phyloP scores from a whole-genome alignment of 2,113 vertebrate species.

The Enhydra lutris region DNA sequence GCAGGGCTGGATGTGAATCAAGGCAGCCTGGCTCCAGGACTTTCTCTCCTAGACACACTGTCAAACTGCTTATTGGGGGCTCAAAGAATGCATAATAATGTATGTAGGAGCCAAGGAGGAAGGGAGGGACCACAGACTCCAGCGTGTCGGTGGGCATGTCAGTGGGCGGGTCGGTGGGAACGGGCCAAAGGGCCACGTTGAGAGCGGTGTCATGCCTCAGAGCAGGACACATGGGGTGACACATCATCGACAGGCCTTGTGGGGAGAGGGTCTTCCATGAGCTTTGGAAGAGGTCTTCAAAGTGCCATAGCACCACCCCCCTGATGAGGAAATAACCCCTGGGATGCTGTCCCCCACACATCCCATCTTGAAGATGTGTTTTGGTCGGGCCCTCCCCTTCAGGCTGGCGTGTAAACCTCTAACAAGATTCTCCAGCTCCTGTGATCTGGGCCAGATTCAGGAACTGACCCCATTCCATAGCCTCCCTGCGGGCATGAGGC shows the following conservation, averaged over 20 bases:
- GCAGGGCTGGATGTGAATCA: not conserved
- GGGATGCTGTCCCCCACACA: not conserved
- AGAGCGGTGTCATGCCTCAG: too few species aligned
- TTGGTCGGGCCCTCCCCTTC: not conserved
- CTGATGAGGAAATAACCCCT: not conserved
- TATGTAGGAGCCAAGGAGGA: accelerated
- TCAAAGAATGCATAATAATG: accelerated
- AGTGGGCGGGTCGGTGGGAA: too few species aligned
- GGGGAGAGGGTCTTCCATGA: not conserved
- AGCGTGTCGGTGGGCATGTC: accelerated
- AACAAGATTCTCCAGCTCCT: accelerated
- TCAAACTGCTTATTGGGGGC: not conserved
- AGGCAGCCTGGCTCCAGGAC: not conserved
- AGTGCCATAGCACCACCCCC: accelerated
- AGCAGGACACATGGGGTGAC: not conserved
- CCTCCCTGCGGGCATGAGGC: accelerated
- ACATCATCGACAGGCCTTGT: accelerated
- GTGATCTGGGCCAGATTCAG: too few species aligned
- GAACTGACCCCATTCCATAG: too few species aligned
- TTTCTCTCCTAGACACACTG: not conserved
- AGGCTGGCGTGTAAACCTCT: not conserved
- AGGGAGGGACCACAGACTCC: too few species aligned
- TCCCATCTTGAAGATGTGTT: not conserved
- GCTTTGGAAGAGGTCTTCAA: too few species aligned
- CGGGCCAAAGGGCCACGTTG: not conserved